These are phyloP conservation scores for Pampusana beccarii DNA, from an alignment of 2,113 vertebrate species.

Conservation along the genomic window DNA sequence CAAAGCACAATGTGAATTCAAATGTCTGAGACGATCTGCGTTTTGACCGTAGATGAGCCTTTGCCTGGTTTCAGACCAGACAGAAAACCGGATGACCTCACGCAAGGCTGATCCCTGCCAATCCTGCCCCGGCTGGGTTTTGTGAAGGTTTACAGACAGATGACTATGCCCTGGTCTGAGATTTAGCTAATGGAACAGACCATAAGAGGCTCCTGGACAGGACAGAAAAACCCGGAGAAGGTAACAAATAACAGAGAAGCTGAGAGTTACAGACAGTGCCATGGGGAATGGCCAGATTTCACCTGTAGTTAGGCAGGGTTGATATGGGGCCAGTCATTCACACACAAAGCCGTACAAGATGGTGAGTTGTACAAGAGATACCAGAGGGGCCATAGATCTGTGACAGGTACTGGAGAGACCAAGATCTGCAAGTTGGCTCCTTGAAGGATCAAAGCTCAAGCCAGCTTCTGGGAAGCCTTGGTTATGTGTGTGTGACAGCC, in stretches of 20 bases:
- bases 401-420: background rate
- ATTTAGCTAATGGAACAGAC: background rate
- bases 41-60: background rate
- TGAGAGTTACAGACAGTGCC: background rate
- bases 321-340: background rate
- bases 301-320: no score
- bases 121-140: background rate
- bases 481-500: background rate
- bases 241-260: background rate
- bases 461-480: background rate
- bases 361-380: background rate
- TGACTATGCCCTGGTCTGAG: background rate
- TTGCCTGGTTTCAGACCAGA: background rate
- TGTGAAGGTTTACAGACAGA: background rate
- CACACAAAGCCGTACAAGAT: background rate
- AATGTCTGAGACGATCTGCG: background rate
- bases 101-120: background rate
- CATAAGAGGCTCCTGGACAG: background rate
- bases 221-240: background rate
- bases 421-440: background rate
- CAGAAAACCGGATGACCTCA: background rate
- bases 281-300: background rate
- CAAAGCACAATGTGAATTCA: background rate
- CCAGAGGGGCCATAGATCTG: background rate
- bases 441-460: background rate